Evolutionary conservation across 2,113 vertebrate species (phyloP).

Genomic region (Castor canadensis): DNA sequence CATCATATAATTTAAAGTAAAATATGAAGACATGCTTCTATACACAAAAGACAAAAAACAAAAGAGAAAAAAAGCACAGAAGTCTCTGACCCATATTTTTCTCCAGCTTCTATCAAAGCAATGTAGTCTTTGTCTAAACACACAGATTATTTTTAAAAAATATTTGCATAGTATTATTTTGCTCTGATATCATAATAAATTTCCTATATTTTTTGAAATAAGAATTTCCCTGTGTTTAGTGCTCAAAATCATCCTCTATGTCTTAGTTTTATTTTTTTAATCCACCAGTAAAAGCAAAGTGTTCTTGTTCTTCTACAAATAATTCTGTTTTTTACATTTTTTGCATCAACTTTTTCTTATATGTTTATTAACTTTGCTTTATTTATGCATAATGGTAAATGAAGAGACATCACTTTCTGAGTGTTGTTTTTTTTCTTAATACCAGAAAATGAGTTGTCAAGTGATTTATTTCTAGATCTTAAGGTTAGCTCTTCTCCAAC

Average conservation of each 20-base stretch:
- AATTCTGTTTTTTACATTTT: not conserved
- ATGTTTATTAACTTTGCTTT: not conserved
- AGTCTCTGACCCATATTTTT: not conserved
- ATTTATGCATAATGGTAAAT: not conserved
- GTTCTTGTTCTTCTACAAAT: not conserved
- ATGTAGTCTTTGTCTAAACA: not conserved
- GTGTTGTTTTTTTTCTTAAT: not conserved
- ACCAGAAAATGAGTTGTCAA: not conserved
- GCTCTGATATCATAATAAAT: not conserved
- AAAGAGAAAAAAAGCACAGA: not conserved
- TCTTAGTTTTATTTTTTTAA: not conserved
- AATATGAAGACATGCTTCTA: not conserved
- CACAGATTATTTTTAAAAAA: not conserved
- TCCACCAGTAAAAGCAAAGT: not conserved
- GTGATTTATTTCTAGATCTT: not conserved
- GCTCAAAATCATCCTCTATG: not conserved
- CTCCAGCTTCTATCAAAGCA: not conserved
- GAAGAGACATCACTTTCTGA: not conserved
- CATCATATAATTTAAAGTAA: not conserved
- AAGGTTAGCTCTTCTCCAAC: not conserved
- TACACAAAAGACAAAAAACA: not conserved
- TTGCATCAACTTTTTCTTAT: not conserved
- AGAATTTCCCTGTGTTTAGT: not conserved
- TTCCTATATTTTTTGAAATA: not conserved
- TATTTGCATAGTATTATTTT: not conserved